These are phyloP conservation scores for Drosophila dunni DNA, from an alignment of 1,140 invertebrate species.

Conservation along the genomic window DNA sequence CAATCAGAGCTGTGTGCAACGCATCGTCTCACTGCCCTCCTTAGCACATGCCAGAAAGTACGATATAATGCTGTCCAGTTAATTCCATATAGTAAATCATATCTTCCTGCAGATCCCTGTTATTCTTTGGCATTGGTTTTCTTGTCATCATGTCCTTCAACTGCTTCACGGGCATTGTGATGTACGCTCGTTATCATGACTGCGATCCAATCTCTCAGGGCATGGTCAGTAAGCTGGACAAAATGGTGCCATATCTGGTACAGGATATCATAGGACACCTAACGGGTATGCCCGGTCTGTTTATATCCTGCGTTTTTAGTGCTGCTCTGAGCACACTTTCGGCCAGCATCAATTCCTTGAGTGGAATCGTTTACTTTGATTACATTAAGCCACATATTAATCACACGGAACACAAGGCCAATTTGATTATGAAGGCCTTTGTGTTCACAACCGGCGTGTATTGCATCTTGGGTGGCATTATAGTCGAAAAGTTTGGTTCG, in stretches of 20 bases:
- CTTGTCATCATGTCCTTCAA: conserved; percentile 85
- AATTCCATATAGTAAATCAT: not conserved
- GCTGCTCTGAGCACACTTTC: conserved; percentile 91
- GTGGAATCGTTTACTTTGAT: conserved; percentile 91
- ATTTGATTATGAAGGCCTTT: conserved; percentile 88
- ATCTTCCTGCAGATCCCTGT: conserved; percentile 80
- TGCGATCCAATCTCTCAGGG: conserved; percentile 88
- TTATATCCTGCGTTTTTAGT: conserved; percentile 89
- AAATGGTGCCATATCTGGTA: conserved; percentile 87
- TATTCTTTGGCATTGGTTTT: conserved; percentile 86
- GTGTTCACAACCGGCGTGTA: conserved; percentile 86
- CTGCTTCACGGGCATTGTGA: conserved; percentile 89
- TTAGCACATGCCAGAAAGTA: conserved; percentile 66
- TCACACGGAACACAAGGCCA: conserved; percentile 86
- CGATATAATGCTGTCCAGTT: not conserved
- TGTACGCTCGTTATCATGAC: conserved; percentile 89
- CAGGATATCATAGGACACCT: conserved; percentile 87
- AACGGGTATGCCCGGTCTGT: conserved; percentile 88
- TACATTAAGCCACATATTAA: conserved; percentile 85
- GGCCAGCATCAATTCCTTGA: conserved; percentile 90
- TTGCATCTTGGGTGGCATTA: conserved; percentile 87
- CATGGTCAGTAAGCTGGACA: conserved; percentile 84
- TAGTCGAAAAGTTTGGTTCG: conserved; percentile 87
- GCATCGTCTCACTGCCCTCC: conserved; percentile 73
- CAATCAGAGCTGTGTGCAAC: conserved; percentile 78